Base-by-base conservation (phyloP, 2,797 vertebrate species). In the Anas bernieri region DNA sequence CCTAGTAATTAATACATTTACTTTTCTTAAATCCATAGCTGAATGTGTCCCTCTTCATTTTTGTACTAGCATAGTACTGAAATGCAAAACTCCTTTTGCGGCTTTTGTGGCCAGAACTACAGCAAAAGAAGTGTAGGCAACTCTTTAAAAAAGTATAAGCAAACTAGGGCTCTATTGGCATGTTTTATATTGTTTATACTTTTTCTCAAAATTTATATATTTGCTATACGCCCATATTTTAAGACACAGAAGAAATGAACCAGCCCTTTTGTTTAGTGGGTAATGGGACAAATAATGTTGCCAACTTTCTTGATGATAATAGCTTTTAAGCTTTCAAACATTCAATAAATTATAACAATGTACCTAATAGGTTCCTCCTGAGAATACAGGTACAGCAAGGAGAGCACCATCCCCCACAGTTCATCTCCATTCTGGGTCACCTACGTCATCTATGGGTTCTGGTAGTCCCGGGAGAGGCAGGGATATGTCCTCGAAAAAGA, bases 361-460 rank as follows among this genome's bases (percentile, higher is more conserved):
- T 98, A 96, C 98, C 98, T 98, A 98, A 98, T 99, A 99, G 99
- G 99, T 99, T 98, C 99, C 98, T 96, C 96, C 98, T 97, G 99
- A 99, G 98, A 99, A 99, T 98, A 98, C 98, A 98, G 98, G 98
- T 98, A 97, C 98, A 93, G 95, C 98, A 93, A 98, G 99, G 98
- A 98, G 99, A 98, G 98, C 98, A 95, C 97, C 98, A 97, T 98
- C 98, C 97, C 98, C 98, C 97, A 98, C 98, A 97, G 98, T 97
- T 95, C 98, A 98, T 96, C 99, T 98, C 96, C 97, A 98, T 98
- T 98, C 98, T 93, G 98, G 98, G 98, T 98, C 98, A 88, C 98
- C 98, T 98, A 94, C 98, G 94, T 97, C 98, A 97, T 97, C 98
- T 93, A 48, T 98, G 98, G 99, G 99, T 98, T 98, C 98, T 96